phyloP scores from a whole-genome alignment of 2,888 invertebrate species.

The Trissonchulus latispiculum region DNA sequence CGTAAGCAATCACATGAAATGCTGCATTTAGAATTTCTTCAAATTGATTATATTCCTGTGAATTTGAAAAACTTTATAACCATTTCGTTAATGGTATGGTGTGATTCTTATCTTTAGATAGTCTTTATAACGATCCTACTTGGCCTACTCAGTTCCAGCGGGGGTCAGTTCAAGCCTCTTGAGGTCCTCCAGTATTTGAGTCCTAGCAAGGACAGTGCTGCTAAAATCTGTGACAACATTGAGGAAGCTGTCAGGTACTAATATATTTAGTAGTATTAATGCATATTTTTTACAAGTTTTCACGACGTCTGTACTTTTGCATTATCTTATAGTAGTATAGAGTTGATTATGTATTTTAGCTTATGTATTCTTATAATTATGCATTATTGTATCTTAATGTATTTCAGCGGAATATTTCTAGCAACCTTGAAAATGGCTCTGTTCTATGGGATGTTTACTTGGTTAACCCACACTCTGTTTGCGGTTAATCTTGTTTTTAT shows the following conservation, averaged over 20 bases:
- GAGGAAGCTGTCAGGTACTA: conserved; percentile 47
- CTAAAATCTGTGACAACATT: conserved; percentile 36
- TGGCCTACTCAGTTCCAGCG: conserved; percentile 76
- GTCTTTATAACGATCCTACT: conserved; percentile 89
- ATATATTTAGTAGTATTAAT: too few relatives aligned
- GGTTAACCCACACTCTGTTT: conserved; percentile 87
- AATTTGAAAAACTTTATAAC: neutral
- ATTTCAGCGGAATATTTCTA: conserved; percentile 71
- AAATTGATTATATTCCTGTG: too few relatives aligned
- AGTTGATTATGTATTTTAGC: too few relatives aligned
- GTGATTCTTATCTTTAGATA: conserved; percentile 64
- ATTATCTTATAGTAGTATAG: too few relatives aligned
- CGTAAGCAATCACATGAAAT: too few relatives aligned
- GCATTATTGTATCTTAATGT: too few relatives aligned
- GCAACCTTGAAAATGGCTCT: conserved; percentile 89
- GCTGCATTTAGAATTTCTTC: too few relatives aligned
- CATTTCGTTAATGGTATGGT: conserved; percentile 12
- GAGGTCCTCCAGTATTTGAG: conserved; percentile 66
- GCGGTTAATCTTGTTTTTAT: conserved; percentile 82
- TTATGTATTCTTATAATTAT: too few relatives aligned
- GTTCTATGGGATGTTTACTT: conserved; percentile 93
- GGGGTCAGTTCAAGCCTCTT: conserved; percentile 77
- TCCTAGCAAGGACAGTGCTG: conserved; percentile 14
- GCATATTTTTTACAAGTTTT: too few relatives aligned
- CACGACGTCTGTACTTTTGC: too few relatives aligned